Percentiles rank a stretch among this genome's conserved stretches.
Conservation (phyloP, 2,113 vertebrate species). For the Lamprotornis superbus region DNA sequence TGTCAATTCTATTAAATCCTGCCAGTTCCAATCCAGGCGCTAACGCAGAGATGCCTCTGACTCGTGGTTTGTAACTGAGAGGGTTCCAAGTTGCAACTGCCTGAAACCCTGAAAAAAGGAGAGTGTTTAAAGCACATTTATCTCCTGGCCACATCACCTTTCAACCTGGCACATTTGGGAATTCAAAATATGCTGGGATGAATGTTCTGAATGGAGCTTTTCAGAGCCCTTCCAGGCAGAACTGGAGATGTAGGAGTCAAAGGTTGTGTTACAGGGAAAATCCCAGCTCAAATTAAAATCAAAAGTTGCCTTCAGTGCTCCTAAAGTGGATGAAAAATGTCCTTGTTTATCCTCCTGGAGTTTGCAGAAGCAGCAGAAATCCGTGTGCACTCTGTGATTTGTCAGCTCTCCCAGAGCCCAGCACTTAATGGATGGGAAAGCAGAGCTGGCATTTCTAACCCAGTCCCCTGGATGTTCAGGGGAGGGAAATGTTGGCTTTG, state of each 20-base stretch:
- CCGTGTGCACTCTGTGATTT: background rate
- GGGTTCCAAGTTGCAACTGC: rapidly evolving
- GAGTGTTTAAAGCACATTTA: background rate
- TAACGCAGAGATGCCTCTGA: background rate
- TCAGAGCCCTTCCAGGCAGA: background rate
- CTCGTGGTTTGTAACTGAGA: background rate
- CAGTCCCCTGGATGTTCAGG: background rate
- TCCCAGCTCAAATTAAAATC: background rate
- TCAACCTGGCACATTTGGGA: background rate
- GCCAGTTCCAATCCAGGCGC: background rate
- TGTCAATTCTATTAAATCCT: conserved; percentile 17
- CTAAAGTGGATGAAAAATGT: conserved; percentile 8
- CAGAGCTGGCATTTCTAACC: background rate
- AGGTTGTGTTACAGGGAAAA: background rate
- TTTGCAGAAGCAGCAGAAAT: conserved; percentile 50
- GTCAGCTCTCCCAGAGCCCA: background rate
- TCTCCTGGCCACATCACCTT: background rate
- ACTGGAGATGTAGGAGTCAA: background rate
- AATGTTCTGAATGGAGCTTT: background rate
- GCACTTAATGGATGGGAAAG: background rate
- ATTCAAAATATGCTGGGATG: background rate
- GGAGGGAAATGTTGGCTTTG: background rate
- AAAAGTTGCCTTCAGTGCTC: background rate
- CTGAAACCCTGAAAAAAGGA: background rate
- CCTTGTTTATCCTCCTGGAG: conserved; percentile 21